phyloP scores from a whole-genome alignment of 2,888 invertebrate species.

The Tenthredo notha region DNA sequence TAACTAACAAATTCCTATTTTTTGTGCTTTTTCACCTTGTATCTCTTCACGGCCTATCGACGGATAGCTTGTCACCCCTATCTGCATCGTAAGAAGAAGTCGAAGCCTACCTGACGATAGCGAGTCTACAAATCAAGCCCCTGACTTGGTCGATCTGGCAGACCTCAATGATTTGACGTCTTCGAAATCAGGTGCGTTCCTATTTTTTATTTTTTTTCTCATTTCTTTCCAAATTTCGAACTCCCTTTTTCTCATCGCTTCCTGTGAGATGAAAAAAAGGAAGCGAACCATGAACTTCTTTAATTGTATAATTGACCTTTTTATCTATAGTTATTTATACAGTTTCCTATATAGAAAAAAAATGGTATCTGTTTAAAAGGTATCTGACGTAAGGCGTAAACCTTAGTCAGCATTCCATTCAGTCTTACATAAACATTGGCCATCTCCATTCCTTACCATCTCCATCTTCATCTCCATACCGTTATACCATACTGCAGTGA shows the following conservation, averaged over 20 bases:
- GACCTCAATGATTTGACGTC: constrained; percentile 71
- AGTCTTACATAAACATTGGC: constrained; percentile 48
- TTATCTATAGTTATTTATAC: background rate
- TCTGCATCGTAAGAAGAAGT: constrained; percentile 71
- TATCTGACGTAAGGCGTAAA: constrained; percentile 48
- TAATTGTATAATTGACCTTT: background rate
- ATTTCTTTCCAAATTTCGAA: background rate
- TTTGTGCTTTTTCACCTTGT: constrained; percentile 37
- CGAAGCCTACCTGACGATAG: constrained; percentile 71
- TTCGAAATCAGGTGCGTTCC: constrained; percentile 69
- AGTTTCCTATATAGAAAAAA: background rate
- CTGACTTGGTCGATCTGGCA: constrained; percentile 69
- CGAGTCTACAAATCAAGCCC: constrained; percentile 67
- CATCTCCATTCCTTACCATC: background rate
- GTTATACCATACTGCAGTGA: constrained; percentile 19
- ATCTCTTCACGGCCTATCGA: background rate
- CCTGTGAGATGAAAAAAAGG: background rate
- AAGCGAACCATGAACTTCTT: background rate
- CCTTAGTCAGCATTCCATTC: constrained; percentile 47
- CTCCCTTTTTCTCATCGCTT: too few species aligned
- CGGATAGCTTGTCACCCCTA: constrained; percentile 68
- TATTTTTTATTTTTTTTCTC: background rate
- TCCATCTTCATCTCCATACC: background rate
- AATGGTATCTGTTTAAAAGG: background rate
- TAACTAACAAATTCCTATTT: constrained; percentile 33